Base-by-base conservation (phyloP, 2,797 vertebrate genomes). In the Gambelia wislizenii region DNA sequence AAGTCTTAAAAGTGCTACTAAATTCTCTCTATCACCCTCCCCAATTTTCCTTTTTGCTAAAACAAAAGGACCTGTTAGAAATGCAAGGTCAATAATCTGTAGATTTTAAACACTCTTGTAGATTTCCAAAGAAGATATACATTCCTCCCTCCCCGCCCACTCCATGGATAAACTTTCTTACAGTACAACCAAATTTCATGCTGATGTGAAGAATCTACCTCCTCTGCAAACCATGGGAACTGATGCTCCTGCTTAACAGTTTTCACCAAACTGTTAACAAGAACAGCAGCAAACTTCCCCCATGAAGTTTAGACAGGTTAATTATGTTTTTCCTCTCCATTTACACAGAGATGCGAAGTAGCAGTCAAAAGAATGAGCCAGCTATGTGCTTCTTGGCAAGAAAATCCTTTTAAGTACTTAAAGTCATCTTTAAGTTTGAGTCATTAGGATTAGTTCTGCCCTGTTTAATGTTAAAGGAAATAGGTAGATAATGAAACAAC, bases 381-480 rank as follows among this genome's bases (percentile, higher is more conserved):
- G 92, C 83, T 87, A 86, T 95, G 94, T 92, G 94, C 92, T 96
- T 93, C 95, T 88, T 92, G 96, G 84, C 92, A 93, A 91, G 92
- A 94, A 96, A 95, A 95, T 95, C 95, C 94, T 96, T 96, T 94
- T 93, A 0, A 30, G 89, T 87, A 89, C 91, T 95, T 95, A 94
- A 96, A 95, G 93, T 92, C 92, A 89, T 89, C 92, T 95, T 94
- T 0, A 0, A 89, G 91, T 93, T 96, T 92, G 94, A 96, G 92
- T 95, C 94, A 96, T 89, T 92, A 92, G 87, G 93, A 95, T 96
- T 94, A 96, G 94, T 96, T 95, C 94, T 96, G 92, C 95, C 67
- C 92, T 93, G 94, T 95, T 96, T 94, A 93, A 92, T 92, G 93
- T 92, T 89, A 95, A 95, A 96, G 91, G 80, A 94, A 92, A 94